phyloP scores from a whole-genome alignment of 2,113 vertebrate genomes.

The Elgaria multicarinata region DNA sequence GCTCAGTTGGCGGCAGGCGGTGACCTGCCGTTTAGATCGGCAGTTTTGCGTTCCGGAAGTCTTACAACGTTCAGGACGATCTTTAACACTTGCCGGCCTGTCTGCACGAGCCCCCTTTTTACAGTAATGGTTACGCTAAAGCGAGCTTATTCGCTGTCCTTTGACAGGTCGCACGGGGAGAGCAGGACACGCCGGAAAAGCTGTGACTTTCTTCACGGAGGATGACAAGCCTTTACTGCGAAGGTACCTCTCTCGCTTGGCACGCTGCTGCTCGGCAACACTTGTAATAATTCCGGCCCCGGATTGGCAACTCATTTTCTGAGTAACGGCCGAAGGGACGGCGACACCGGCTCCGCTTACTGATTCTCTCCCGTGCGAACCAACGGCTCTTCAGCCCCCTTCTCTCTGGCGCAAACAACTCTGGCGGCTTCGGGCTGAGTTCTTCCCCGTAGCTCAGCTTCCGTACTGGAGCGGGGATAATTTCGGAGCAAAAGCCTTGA shows the following conservation, averaged over 20 bases:
- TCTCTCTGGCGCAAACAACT: no score
- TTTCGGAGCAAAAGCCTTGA: not conserved
- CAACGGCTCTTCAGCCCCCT: not conserved
- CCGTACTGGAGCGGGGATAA: not conserved
- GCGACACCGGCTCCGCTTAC: not conserved
- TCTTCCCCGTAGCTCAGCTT: not conserved
- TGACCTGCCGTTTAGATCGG: no score
- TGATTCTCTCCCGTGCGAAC: not conserved
- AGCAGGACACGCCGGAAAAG: slow-evolving; percentile 91
- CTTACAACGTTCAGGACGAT: not conserved
- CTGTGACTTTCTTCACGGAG: slow-evolving; percentile 97
- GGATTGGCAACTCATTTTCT: not conserved
- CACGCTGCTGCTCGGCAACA: no score
- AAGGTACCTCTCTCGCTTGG: slow-evolving; percentile 77
- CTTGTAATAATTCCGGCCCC: no score
- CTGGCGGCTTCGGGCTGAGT: no score
- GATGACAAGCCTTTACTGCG: slow-evolving; percentile 94
- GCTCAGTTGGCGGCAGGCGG: not conserved
- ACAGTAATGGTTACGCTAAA: not conserved
- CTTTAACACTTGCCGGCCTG: not conserved
- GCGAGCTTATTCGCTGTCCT: not conserved
- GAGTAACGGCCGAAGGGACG: not conserved
- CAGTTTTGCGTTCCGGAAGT: not conserved
- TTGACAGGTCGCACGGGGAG: slow-evolving; percentile 91
- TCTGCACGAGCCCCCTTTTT: not conserved